Evolutionary conservation across 1,140 invertebrate species (phyloP), one percentile per base, ranked within the genome.

Genomic region (Rhyzopertha dominica): DNA sequence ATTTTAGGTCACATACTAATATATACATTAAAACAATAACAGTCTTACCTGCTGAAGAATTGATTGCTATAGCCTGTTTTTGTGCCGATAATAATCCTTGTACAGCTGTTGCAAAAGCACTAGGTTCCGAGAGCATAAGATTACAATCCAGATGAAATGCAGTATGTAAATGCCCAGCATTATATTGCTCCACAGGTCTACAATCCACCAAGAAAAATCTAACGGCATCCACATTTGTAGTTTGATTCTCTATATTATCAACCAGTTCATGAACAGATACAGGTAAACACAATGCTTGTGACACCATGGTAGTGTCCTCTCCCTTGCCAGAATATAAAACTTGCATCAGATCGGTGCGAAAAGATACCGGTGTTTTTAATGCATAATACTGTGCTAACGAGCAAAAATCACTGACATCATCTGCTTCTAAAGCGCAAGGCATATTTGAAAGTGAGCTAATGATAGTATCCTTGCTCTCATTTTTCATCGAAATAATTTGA

Each of bases 91-190:
- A 74, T 34, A 99, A 72, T 0, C 91, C 94, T 73, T 96, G 87
- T 18, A 98, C 91, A 29, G 95, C 94, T 36, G 90, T 96, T 34
- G 83, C 79, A 69, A 98, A 99, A 23, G 93, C 85, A 49, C 82
- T 81, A 8, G 94, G 95, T 62, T 97, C 94, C 74, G 95, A 91
- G 16, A 98, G 74, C 90, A 98, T 95, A 74, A 98, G 74, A 71
- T 92, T 93, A 60, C 92, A 94, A 72, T 98, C 95, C 18, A 99
- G 75, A 73, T 98, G 95, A 74, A 98, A 98, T 28, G 96, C 95
- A 34, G 93, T 98, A 2, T 90, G 86, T 51, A 98, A 77, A 73
- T 98, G 94, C 1, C 95, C 95, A 49, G 84, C 82, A 73, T 97
- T 98, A 63, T 98, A 99, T 59, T 98, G 94, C 50, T 97, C 92